Conservation (phyloP, 2,797 vertebrate species). For the Neomorphus geoffroyi region DNA sequence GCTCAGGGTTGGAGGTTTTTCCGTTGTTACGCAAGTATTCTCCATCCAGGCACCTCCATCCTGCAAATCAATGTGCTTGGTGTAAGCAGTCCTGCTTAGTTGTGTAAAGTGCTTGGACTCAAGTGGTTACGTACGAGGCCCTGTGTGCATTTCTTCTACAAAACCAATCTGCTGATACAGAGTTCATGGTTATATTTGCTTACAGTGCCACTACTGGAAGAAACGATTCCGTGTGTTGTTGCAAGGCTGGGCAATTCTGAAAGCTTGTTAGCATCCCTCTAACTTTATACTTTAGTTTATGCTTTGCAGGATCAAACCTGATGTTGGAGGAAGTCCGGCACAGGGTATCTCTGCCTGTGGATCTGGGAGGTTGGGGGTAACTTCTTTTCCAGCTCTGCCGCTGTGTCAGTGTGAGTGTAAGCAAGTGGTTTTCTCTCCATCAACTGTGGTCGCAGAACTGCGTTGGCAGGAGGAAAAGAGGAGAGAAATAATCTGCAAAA, state of each 20-base stretch:
- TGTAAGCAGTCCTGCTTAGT: conserved; percentile 1
- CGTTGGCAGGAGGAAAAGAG: fast-evolving
- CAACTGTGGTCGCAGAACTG: not conserved
- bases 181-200: not conserved
- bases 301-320: not conserved
- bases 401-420: not conserved
- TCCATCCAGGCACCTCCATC: not conserved
- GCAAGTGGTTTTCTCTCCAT: not conserved
- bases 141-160: not conserved
- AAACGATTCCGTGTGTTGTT: not conserved
- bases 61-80: not conserved
- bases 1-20: conserved; percentile 16
- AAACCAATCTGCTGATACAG: not conserved
- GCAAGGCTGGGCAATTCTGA: not conserved
- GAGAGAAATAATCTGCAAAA: not conserved
- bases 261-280: not conserved
- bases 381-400: not conserved
- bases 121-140: not conserved
- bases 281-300: not conserved
- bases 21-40: not conserved
- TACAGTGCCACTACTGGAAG: not conserved
- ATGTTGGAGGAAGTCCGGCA: not conserved
- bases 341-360: not conserved
- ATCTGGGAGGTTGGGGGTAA: not conserved
- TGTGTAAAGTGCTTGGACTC: not conserved